phyloP scores from a whole-genome alignment of 2,113 vertebrate species.

The Melospiza georgiana region DNA sequence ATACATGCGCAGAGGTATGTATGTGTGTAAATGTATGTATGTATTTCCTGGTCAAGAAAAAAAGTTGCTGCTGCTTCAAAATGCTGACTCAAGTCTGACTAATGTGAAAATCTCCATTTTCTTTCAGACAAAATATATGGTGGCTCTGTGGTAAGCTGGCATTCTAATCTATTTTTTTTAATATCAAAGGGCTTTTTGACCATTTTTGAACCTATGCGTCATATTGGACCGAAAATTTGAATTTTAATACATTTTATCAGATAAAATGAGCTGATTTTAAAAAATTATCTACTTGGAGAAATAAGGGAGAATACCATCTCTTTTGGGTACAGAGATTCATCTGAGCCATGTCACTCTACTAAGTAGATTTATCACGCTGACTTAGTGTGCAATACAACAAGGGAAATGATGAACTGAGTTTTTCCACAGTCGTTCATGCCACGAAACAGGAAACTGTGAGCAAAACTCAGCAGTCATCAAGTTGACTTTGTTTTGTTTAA shows the following conservation, averaged over 20 bases:
- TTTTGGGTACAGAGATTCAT: neutral
- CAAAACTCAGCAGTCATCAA: neutral
- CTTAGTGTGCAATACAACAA: neutral
- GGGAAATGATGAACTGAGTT: neutral
- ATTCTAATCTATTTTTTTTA: neutral
- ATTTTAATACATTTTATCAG: neutral
- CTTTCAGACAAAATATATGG: neutral
- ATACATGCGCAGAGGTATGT: accelerated
- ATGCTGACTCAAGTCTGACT: neutral
- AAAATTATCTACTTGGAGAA: neutral
- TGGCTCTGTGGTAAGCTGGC: accelerated
- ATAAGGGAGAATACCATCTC: neutral
- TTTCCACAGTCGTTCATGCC: neutral
- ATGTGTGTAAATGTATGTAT: accelerated
- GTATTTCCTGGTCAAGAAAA: neutral
- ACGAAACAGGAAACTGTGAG: neutral
- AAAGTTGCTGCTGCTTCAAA: neutral
- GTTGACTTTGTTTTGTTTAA: neutral
- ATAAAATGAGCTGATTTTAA: neutral
- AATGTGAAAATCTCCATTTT: neutral
- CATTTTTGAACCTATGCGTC: neutral
- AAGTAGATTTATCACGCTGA: neutral
- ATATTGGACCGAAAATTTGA: neutral
- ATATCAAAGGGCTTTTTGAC: accelerated
- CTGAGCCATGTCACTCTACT: neutral